phyloP scores from a whole-genome alignment of 2,797 vertebrate genomes.

The Galago senegalensis region DNA sequence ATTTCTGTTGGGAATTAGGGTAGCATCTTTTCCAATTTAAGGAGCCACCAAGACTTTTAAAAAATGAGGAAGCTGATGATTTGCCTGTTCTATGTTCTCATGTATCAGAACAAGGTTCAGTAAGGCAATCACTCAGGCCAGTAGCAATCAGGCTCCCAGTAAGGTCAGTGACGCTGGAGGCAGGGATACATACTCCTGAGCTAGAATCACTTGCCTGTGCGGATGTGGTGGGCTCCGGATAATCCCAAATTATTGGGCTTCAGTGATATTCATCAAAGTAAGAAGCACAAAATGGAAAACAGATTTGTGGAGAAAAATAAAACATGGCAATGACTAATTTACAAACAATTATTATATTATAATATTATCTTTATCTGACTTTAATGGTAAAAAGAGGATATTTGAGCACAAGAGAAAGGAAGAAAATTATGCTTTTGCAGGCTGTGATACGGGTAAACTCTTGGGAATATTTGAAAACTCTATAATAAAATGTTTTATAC shows the following conservation, averaged over 20 bases:
- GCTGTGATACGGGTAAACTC: neutral
- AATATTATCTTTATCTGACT: constrained; percentile 27
- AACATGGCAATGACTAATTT: constrained; percentile 36
- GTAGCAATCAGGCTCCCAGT: neutral
- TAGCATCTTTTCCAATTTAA: neutral
- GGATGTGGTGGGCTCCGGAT: neutral
- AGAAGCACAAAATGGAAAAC: constrained; percentile 40
- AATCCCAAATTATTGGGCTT: neutral
- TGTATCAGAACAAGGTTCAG: neutral
- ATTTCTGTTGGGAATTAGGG: neutral
- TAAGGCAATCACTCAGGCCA: neutral
- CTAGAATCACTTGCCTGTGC: neutral
- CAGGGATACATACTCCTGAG: neutral
- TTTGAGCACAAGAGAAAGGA: constrained; percentile 49
- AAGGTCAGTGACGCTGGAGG: neutral
- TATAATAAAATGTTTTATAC: constrained; percentile 61
- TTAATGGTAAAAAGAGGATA: constrained; percentile 61
- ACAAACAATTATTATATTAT: constrained; percentile 50
- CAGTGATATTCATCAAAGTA: neutral
- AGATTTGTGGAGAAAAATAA: constrained; percentile 45
- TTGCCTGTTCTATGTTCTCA: neutral
- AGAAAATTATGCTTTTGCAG: constrained; percentile 46
- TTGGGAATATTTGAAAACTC: constrained; percentile 58
- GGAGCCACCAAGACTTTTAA: neutral
- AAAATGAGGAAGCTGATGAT: neutral